Evolutionary conservation across 2,888 invertebrate genomes (phyloP).

Genomic region (Macrophya annulata): DNA sequence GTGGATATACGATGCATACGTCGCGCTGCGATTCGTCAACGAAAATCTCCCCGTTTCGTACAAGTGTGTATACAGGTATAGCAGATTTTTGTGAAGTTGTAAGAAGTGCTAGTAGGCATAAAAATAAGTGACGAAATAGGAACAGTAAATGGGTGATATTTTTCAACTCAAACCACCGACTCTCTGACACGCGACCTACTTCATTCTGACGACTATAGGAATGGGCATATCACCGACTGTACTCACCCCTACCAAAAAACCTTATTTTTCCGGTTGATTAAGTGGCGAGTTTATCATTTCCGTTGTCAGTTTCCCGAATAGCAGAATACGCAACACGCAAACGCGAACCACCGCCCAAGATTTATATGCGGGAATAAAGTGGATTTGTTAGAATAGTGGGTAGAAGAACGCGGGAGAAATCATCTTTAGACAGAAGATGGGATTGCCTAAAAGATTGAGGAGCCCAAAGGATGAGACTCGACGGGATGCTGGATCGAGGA

Average conservation of each 20-base stretch:
- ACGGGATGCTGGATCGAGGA: conserved; percentile 41
- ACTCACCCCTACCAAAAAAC: conserved; percentile 30
- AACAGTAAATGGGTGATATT: conserved; percentile 51
- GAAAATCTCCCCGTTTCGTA: neutral
- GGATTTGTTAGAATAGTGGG: conserved; percentile 54
- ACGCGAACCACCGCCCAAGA: conserved; percentile 43
- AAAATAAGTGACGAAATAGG: conserved; percentile 53
- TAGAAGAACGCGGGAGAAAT: conserved; percentile 48
- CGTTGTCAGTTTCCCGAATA: conserved; percentile 53
- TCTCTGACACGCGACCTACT: conserved; percentile 50
- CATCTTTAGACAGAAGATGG: conserved; percentile 55
- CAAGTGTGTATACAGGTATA: too few species aligned
- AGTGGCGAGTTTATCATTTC: conserved; percentile 56
- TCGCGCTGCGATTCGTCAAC: conserved; percentile 14
- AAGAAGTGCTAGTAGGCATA: conserved; percentile 49
- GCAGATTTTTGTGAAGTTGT: neutral
- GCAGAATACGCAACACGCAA: conserved; percentile 52
- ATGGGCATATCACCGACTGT: conserved; percentile 43
- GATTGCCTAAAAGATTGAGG: conserved; percentile 55
- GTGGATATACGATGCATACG: neutral
- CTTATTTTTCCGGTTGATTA: conserved; percentile 56
- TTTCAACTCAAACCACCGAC: conserved; percentile 36
- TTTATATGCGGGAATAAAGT: conserved; percentile 56
- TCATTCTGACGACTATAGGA: conserved; percentile 34
- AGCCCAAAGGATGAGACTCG: conserved; percentile 48